Percentiles rank a stretch among this genome's conserved stretches.
These are phyloP conservation scores for Desmodus rotundus DNA, from an alignment of 2,113 vertebrate genomes.

Conservation along the genomic window DNA sequence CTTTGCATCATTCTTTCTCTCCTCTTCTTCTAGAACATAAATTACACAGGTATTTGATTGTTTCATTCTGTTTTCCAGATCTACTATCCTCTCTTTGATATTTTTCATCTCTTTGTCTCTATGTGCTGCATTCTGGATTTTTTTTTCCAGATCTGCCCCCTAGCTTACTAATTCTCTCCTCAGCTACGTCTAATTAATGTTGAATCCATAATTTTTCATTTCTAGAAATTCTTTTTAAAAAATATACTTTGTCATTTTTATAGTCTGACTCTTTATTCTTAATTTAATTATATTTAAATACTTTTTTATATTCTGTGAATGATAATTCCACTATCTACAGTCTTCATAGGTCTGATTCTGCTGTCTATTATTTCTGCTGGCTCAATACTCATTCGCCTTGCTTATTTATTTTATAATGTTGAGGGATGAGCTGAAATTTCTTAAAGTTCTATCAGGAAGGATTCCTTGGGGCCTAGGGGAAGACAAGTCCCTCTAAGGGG, in stretches of 20 bases:
- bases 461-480: not conserved
- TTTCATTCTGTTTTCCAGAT: not conserved
- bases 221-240: not conserved
- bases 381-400: not conserved
- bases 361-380: not conserved
- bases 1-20: slow-evolving; percentile 15
- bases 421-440: not conserved
- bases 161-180: not conserved
- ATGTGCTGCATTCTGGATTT: not conserved
- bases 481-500: not conserved
- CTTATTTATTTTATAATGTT: not conserved
- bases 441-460: not conserved
- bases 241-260: not conserved
- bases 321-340: not conserved
- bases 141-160: not conserved
- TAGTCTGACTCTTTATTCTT: not conserved
- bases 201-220: not conserved
- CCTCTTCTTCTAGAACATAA: not conserved
- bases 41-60: not conserved
- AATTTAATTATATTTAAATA: slow-evolving; percentile 1
- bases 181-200: not conserved
- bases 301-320: not conserved
- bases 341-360: slow-evolving; percentile 1
- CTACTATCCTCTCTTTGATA: not conserved
- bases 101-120: not conserved